phyloP scores from a whole-genome alignment of 2,797 vertebrate species.

The Emys orbicularis region DNA sequence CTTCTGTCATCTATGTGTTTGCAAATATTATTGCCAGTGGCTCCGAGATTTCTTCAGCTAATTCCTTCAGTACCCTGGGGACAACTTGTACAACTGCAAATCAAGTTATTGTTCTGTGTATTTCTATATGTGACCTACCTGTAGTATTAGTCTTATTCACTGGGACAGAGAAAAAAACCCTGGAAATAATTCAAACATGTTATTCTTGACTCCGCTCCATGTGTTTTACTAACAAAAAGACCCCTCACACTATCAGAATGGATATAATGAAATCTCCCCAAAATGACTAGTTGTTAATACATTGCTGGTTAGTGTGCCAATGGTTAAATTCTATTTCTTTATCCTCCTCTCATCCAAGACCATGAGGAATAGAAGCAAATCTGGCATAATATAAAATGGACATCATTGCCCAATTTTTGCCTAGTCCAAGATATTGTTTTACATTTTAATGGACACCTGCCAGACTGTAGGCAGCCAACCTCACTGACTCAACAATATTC shows the following conservation, averaged over 20 bases:
- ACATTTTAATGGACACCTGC: constrained; percentile 69
- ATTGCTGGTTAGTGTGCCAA: not conserved
- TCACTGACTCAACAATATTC: constrained; percentile 68
- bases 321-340: constrained; percentile 44
- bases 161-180: not conserved
- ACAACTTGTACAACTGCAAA: not conserved
- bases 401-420: constrained; percentile 60
- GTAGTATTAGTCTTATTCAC: not conserved
- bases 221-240: not conserved
- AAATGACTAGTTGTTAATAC: constrained; percentile 7
- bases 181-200: not conserved
- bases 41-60: not conserved
- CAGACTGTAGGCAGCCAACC: constrained; percentile 60
- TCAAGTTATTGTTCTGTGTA: not conserved
- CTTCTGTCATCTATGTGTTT: not conserved
- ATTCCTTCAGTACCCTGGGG: not conserved
- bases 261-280: not conserved
- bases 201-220: not conserved
- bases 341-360: constrained; percentile 39
- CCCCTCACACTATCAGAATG: not conserved
- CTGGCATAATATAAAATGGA: constrained; percentile 58
- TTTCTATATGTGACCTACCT: not conserved
- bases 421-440: constrained; percentile 63
- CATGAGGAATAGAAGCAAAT: constrained; percentile 15
- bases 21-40: not conserved